These are phyloP conservation scores for Oreochromis spilurus DNA, from an alignment of 2,113 vertebrate species.

Conservation along the genomic window DNA sequence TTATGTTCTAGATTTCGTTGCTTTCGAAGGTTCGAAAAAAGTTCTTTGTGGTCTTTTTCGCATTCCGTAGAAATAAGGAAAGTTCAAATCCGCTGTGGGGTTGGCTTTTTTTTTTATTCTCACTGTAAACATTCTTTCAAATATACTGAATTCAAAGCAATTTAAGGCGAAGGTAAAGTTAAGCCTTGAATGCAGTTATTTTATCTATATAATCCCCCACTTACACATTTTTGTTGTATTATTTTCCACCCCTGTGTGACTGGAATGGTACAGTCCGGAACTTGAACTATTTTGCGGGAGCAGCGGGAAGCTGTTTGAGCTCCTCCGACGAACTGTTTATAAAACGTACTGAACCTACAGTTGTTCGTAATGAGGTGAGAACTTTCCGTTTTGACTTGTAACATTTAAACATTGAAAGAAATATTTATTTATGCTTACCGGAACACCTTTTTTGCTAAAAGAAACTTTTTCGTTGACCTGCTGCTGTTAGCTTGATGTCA, in stretches of 20 bases:
- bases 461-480: background rate
- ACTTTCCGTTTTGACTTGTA: no score
- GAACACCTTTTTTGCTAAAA: background rate
- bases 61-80: background rate
- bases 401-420: fast-evolving
- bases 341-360: background rate
- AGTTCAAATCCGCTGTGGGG: background rate
- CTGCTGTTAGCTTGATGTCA: background rate
- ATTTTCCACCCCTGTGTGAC: background rate
- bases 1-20: background rate
- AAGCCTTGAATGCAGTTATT: background rate
- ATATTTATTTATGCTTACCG: background rate
- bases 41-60: background rate
- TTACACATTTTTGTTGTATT: background rate
- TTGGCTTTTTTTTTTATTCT: background rate
- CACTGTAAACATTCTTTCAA: background rate
- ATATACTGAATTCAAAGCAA: no score
- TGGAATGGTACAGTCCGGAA: constrained; percentile 28
- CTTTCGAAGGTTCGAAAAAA: background rate
- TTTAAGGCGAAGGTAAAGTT: background rate
- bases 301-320: background rate
- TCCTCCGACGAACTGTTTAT: background rate
- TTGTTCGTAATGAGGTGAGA: constrained; percentile 16
- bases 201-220: background rate
- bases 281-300: constrained; percentile 38